Percentiles rank a stretch among this genome's conserved stretches.
phyloP scores from a whole-genome alignment of 2,888 invertebrate species.

The Andrena trimmerana region DNA sequence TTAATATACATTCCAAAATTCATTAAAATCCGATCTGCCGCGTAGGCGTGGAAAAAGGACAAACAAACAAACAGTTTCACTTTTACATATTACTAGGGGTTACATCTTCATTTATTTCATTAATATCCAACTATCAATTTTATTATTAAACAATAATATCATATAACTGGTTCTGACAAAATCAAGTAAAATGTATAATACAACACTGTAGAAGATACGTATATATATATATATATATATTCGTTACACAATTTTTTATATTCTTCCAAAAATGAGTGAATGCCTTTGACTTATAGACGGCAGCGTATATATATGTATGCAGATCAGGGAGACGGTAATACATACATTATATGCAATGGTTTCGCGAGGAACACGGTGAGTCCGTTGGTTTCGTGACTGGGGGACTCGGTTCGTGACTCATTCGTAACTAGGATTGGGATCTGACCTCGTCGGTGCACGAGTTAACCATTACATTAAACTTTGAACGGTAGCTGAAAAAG shows the following conservation, averaged over 20 bases:
- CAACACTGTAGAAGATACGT: not conserved
- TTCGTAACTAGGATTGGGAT: slow-evolving; percentile 77
- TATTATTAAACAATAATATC: not conserved
- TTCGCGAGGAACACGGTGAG: slow-evolving; percentile 50
- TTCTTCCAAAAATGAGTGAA: not conserved
- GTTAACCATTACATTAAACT: slow-evolving; percentile 80
- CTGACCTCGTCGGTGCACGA: slow-evolving; percentile 79
- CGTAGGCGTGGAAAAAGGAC: no score
- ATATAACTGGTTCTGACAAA: not conserved
- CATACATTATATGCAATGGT: slow-evolving; percentile 30
- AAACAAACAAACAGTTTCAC: no score
- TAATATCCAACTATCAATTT: not conserved
- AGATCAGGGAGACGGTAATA: slow-evolving; percentile 29
- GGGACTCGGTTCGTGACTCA: slow-evolving; percentile 76
- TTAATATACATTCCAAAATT: no score
- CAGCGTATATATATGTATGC: not conserved
- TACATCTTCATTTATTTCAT: not conserved
- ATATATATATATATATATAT: not conserved
- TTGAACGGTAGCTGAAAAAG: slow-evolving; percentile 68
- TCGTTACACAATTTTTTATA: not conserved
- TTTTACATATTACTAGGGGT: no score
- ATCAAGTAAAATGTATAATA: not conserved
- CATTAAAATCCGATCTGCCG: no score
- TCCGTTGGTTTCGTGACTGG: slow-evolving; percentile 74
- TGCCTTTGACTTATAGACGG: not conserved